These are phyloP conservation scores for Taphrorychus bicolor DNA, from an alignment of 2,888 invertebrate species.

Conservation along the genomic window DNA sequence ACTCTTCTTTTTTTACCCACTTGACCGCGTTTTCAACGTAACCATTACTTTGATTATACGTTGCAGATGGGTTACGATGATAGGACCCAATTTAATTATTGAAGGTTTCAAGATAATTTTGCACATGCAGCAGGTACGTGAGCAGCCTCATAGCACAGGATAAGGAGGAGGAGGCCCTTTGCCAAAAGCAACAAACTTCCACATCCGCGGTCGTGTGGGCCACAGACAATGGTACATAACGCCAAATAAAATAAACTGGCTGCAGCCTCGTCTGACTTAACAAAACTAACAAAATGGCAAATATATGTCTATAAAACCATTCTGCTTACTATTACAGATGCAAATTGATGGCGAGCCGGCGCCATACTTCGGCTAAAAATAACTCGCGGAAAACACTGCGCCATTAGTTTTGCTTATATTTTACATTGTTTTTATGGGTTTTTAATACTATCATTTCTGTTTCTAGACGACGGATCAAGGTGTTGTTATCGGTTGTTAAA, in stretches of 20 bases:
- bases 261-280: constrained; percentile 4
- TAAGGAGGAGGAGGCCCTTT: too few relatives aligned
- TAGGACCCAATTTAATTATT: too few relatives aligned
- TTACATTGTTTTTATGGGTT: constrained; percentile 27
- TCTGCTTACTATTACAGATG: constrained; percentile 38
- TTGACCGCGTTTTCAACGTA: too few relatives aligned
- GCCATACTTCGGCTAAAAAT: constrained; percentile 33
- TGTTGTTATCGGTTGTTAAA: not conserved
- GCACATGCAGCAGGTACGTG: too few relatives aligned
- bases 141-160: too few relatives aligned
- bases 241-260: constrained; percentile 10
- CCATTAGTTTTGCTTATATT: constrained; percentile 30
- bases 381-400: constrained; percentile 36
- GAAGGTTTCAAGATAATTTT: too few relatives aligned
- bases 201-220: not conserved
- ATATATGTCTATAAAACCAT: constrained; percentile 37
- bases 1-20: too few relatives aligned
- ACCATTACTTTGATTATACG: too few relatives aligned
- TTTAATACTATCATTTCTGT: constrained; percentile 9
- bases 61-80: too few relatives aligned
- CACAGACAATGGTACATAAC: constrained; percentile 7
- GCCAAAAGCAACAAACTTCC: constrained; percentile 5
- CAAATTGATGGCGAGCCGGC: constrained; percentile 39
- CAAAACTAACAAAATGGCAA: constrained; percentile 35
- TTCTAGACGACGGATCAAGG: not conserved